Evolutionary conservation across 2,888 invertebrate genomes (phyloP).

Genomic region (Alsophila aescularia): DNA sequence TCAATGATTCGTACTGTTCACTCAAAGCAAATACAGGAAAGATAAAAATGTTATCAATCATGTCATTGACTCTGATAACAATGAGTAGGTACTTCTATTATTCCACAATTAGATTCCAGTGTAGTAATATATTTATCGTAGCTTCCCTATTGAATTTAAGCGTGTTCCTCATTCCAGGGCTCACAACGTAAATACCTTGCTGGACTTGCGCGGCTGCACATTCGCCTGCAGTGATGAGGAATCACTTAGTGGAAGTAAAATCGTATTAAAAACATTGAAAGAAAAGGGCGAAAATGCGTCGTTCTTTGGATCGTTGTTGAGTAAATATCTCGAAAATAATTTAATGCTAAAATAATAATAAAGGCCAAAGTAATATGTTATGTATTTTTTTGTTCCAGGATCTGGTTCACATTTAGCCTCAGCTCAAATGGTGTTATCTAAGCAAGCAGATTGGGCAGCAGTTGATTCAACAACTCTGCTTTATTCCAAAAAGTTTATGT

Average conservation of each 20-base stretch:
- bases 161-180: conserved; percentile 61
- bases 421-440: conserved; percentile 85
- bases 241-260: conserved; percentile 83
- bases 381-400: conserved; percentile 52
- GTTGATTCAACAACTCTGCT: conserved; percentile 85
- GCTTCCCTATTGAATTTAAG: conserved; percentile 19
- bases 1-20: background rate
- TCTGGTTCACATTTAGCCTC: conserved; percentile 86
- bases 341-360: background rate
- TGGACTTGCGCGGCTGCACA: conserved; percentile 83
- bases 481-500: conserved; percentile 81
- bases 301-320: conserved; percentile 84
- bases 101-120: conserved; percentile 62
- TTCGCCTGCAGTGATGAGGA: conserved; percentile 82
- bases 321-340: conserved; percentile 53
- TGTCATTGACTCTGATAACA: conserved; percentile 64
- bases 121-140: conserved; percentile 51
- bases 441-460: conserved; percentile 86
- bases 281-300: conserved; percentile 85
- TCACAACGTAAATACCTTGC: conserved; percentile 82
- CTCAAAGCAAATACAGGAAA: conserved; percentile 55
- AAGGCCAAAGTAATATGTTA: background rate
- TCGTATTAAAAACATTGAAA: conserved; percentile 80
- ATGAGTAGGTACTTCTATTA: conserved; percentile 58
- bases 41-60: conserved; percentile 77